Evolutionary conservation across 2,113 vertebrate genomes (phyloP).

Genomic region (Anguilla rostrata): DNA sequence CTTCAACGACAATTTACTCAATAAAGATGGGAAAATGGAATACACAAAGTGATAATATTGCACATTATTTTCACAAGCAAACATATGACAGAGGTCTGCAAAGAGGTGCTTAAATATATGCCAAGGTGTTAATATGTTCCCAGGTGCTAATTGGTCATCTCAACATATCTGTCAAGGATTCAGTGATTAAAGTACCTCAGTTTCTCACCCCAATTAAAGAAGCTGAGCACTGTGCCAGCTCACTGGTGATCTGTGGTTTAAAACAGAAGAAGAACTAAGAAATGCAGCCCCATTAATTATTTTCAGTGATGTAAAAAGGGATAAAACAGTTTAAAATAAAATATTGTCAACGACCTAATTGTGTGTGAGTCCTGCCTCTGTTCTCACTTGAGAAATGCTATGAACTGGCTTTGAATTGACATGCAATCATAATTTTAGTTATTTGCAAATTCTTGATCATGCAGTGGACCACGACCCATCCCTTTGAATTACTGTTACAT

Average conservation of each 20-base stretch:
- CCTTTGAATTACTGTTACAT: slow-evolving; percentile 19
- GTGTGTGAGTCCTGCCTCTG: not conserved
- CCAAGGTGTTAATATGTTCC: not conserved
- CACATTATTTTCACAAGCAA: not conserved
- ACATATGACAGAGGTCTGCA: not conserved
- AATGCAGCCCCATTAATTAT: not conserved
- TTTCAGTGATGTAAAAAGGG: not conserved
- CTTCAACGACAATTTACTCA: not conserved
- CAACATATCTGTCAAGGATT: not conserved
- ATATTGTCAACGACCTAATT: not conserved
- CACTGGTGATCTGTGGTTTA: not conserved
- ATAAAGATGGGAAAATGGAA: not conserved
- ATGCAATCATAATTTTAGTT: slow-evolving; percentile 20
- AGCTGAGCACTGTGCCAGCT: not conserved
- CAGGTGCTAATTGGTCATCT: slow-evolving; percentile 11
- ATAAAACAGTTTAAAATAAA: slow-evolving; percentile 5
- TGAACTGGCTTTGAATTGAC: slow-evolving; percentile 26
- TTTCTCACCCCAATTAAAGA: not conserved
- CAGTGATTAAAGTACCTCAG: not conserved
- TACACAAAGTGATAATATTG: not conserved
- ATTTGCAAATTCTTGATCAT: slow-evolving; percentile 25
- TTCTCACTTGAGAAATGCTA: slow-evolving; percentile 9
- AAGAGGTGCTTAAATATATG: not conserved
- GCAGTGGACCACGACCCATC: slow-evolving; percentile 18
- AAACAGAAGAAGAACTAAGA: not conserved